A percentile compares a stretch with the other conserved stretches of the same genome.
Evolutionary conservation across 2,888 invertebrate species (phyloP).

Genomic region (Crepidodera aurea): DNA sequence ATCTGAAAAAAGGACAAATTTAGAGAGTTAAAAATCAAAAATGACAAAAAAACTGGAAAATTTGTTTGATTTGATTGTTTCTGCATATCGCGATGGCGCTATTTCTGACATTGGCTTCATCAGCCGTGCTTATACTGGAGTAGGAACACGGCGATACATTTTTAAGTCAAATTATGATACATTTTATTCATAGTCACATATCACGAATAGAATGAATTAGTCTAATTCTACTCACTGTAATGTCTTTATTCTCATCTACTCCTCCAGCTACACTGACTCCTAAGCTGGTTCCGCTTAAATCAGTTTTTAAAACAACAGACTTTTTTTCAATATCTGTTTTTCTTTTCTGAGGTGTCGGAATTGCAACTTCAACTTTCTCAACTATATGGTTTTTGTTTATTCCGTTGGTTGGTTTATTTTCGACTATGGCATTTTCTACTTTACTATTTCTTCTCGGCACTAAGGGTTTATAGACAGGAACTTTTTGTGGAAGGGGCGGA

Average conservation of each 20-base stretch:
- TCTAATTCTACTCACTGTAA: constrained; percentile 73
- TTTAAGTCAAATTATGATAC: too few species aligned
- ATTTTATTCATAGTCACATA: too few species aligned
- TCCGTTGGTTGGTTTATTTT: constrained; percentile 32
- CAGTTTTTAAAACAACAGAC: constrained; percentile 73
- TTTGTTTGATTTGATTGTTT: too few species aligned
- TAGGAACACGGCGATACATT: too few species aligned
- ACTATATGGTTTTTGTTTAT: constrained; percentile 9
- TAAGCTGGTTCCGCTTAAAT: constrained; percentile 76
- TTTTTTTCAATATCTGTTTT: constrained; percentile 60
- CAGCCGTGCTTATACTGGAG: too few species aligned
- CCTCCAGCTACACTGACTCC: constrained; percentile 91
- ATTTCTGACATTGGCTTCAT: too few species aligned
- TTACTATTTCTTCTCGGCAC: constrained; percentile 41
- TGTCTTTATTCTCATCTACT: constrained; percentile 89
- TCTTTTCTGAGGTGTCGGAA: constrained; percentile 20
- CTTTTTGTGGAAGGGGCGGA: constrained; percentile 40
- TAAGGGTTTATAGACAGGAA: constrained; percentile 37
- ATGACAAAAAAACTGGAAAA: neutral
- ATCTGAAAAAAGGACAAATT: constrained; percentile 72
- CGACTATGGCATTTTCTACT: constrained; percentile 36
- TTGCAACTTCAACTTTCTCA: constrained; percentile 30
- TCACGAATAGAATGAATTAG: too few species aligned
- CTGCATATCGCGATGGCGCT: too few species aligned
- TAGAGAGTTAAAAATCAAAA: neutral